Evolutionary conservation across 2,113 vertebrate genomes (phyloP).

Genomic region (Parus major): DNA sequence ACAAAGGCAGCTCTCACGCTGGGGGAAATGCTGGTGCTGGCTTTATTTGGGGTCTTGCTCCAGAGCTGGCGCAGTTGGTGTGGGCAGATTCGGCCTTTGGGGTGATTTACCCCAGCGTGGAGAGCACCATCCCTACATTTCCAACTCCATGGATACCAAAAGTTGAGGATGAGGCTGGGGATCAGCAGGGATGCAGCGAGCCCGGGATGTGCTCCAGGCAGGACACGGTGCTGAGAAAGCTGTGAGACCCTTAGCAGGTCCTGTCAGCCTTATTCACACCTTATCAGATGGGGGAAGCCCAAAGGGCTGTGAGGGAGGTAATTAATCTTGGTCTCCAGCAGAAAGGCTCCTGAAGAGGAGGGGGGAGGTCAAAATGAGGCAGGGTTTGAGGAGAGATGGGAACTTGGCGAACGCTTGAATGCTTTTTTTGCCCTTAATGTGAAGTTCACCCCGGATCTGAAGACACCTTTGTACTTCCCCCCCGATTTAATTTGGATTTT

Average conservation of each 20-base stretch:
- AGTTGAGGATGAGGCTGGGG: neutral
- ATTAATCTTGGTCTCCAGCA: slow-evolving; percentile 60
- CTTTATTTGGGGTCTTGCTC: neutral
- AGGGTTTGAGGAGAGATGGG: neutral
- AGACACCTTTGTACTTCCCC: slow-evolving; percentile 8
- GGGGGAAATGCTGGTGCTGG: neutral
- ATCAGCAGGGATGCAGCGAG: neutral
- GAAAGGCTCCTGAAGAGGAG: slow-evolving; percentile 20
- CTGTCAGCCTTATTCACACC: slow-evolving; percentile 69
- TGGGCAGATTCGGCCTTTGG: neutral
- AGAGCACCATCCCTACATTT: neutral
- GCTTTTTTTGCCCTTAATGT: slow-evolving; percentile 11
- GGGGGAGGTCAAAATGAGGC: neutral
- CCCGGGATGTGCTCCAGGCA: neutral
- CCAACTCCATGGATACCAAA: accelerated
- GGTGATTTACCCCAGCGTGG: neutral
- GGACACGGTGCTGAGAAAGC: slow-evolving; percentile 14
- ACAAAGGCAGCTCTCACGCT: neutral
- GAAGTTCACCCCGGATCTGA: neutral
- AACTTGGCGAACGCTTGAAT: neutral
- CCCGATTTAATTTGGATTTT: slow-evolving; percentile 9
- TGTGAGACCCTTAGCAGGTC: slow-evolving; percentile 58
- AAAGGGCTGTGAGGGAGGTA: slow-evolving; percentile 43
- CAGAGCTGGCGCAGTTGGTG: accelerated
- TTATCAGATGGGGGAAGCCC: slow-evolving; percentile 72